Percentiles rank a stretch among this genome's conserved stretches.
Conservation (phyloP, 2,888 invertebrate genomes). For the Lasioglossum leucozonium region DNA sequence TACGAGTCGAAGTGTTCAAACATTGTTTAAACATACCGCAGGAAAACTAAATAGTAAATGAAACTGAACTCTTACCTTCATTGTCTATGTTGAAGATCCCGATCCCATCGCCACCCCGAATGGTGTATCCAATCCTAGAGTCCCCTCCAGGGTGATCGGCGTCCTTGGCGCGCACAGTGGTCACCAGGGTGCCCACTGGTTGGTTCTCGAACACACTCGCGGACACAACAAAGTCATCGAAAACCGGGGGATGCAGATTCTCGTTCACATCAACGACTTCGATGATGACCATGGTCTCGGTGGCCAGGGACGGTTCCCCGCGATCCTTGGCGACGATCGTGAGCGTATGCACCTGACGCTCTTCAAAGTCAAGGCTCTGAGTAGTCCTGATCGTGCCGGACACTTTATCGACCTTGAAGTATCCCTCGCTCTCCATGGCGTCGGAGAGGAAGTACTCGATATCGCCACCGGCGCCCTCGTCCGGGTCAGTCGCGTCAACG, state of each 20-base stretch:
- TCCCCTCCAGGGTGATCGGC: constrained; percentile 92
- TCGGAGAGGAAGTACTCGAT: constrained; percentile 93
- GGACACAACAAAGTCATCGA: constrained; percentile 91
- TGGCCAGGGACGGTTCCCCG: constrained; percentile 92
- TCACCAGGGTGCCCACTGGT: constrained; percentile 91
- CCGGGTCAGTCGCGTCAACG: constrained; percentile 93
- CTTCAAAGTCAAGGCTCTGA: constrained; percentile 93
- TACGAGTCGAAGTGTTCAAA: no score
- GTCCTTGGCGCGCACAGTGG: constrained; percentile 92
- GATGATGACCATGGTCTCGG: constrained; percentile 92
- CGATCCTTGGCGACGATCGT: constrained; percentile 94
- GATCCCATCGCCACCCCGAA: constrained; percentile 95
- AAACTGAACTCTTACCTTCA: constrained; percentile 88
- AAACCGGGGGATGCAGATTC: constrained; percentile 93
- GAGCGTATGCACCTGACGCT: constrained; percentile 94
- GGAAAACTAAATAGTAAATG: not conserved
- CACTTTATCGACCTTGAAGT: constrained; percentile 92
- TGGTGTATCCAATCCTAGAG: constrained; percentile 93
- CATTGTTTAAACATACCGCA: no score
- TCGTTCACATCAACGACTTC: constrained; percentile 98
- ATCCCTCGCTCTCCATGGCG: constrained; percentile 87
- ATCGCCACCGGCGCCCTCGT: constrained; percentile 92
- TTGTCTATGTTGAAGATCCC: constrained; percentile 96
- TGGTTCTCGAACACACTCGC: constrained; percentile 93
- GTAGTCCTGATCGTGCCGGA: constrained; percentile 95